Evolutionary conservation across 2,888 invertebrate species (phyloP).

Genomic region (Brachypalpus laphriformis): DNA sequence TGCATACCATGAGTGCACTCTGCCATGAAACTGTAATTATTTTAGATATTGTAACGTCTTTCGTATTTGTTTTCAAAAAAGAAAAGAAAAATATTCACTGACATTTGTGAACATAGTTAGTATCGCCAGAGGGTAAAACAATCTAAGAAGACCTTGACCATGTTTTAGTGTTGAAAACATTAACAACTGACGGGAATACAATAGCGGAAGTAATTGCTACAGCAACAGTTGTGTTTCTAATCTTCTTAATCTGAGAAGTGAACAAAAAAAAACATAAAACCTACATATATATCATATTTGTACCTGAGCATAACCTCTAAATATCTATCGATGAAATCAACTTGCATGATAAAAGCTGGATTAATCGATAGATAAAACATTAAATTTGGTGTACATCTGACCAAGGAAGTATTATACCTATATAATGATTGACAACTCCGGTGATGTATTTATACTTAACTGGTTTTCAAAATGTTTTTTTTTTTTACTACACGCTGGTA

Average conservation of each 20-base stretch:
- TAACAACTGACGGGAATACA: constrained; percentile 22
- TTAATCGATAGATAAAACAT: not conserved
- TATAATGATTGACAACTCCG: not conserved
- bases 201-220: constrained; percentile 33
- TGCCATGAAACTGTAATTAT: not conserved
- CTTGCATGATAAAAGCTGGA: not conserved
- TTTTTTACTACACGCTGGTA: not conserved
- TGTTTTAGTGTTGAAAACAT: constrained; percentile 2
- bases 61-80: no score
- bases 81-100: no score
- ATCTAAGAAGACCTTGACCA: constrained; percentile 27
- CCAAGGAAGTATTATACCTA: not conserved
- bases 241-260: not conserved
- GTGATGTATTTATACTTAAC: not conserved
- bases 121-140: constrained; percentile 9
- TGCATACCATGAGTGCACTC: constrained; percentile 27
- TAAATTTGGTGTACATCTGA: not conserved
- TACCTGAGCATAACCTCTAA: no score
- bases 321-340: no score
- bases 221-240: not conserved
- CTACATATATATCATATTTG: no score
- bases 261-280: not conserved
- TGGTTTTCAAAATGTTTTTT: not conserved
- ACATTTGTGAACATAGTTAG: constrained; percentile 1
- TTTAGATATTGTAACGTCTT: no score